Evolutionary conservation across 1,140 invertebrate genomes (phyloP).

Genomic region (Trichomalopsis sarcophagae): DNA sequence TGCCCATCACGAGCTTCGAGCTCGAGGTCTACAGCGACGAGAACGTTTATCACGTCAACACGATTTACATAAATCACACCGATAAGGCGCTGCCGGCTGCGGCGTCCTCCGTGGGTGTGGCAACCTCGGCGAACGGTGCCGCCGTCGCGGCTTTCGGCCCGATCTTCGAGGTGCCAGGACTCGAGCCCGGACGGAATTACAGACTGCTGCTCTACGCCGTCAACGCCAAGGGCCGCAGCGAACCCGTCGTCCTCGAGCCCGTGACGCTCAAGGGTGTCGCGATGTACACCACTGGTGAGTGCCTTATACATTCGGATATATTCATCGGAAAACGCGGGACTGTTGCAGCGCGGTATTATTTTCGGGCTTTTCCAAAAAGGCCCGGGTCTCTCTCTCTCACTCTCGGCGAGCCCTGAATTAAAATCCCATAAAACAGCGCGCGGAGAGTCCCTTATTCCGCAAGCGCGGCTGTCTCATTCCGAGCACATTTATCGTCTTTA

Average conservation of each 20-base stretch:
- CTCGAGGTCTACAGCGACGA: constrained; percentile 80
- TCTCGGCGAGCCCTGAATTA: constrained; percentile 61
- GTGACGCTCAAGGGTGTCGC: constrained; percentile 87
- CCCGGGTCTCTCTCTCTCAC: background rate
- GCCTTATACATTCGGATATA: background rate
- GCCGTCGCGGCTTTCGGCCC: constrained; percentile 72
- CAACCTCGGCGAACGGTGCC: background rate
- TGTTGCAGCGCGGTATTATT: background rate
- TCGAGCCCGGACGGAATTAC: constrained; percentile 85
- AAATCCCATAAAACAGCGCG: constrained; percentile 67
- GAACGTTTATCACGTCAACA: constrained; percentile 66
- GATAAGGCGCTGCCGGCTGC: constrained; percentile 30
- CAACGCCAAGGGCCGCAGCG: constrained; percentile 89
- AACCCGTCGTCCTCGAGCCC: constrained; percentile 85
- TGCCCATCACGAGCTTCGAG: constrained; percentile 88
- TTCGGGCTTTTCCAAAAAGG: constrained; percentile 32
- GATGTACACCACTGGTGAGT: constrained; percentile 73
- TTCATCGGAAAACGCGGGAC: no score
- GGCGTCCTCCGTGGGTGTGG: background rate
- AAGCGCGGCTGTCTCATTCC: constrained; percentile 62
- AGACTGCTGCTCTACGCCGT: constrained; percentile 85
- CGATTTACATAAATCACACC: constrained; percentile 65
- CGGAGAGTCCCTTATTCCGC: constrained; percentile 58
- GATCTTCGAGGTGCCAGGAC: constrained; percentile 82
- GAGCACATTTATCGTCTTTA: constrained; percentile 70